phyloP scores from a whole-genome alignment of 1,140 invertebrate genomes.

The Cepaea nemoralis region DNA sequence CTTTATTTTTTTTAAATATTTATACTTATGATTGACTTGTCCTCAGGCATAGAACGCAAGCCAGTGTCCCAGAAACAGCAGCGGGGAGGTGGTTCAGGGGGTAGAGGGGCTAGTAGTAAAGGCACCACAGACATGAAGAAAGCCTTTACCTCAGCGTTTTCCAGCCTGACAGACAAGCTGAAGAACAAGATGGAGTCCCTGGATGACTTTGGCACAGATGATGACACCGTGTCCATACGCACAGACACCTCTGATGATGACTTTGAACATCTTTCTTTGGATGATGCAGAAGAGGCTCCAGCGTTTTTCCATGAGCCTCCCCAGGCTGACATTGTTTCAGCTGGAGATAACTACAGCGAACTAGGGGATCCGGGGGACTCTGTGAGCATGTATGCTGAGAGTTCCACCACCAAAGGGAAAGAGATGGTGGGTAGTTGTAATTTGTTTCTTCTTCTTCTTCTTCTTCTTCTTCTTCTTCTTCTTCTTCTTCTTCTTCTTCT shows the following conservation, averaged over 20 bases:
- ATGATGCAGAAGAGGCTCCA: constrained; percentile 62
- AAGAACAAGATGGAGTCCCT: constrained; percentile 56
- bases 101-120: background rate
- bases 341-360: constrained; percentile 86
- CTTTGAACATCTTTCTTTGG: constrained; percentile 71
- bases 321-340: constrained; percentile 54
- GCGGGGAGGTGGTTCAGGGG: background rate
- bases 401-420: constrained; percentile 59
- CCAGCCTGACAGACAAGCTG: constrained; percentile 63
- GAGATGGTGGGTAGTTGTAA: constrained; percentile 52
- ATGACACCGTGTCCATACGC: constrained; percentile 70
- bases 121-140: constrained; percentile 56
- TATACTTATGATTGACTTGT: background rate
- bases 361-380: constrained; percentile 81
- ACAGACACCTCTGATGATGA: constrained; percentile 73
- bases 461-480: background rate
- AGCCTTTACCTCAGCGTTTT: constrained; percentile 60
- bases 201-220: constrained; percentile 59
- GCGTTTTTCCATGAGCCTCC: constrained; percentile 58
- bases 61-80: background rate
- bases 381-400: constrained; percentile 74
- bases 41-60: constrained; percentile 28
- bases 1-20: no score
- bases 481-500: no score
- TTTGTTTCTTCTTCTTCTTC: no score